Evolutionary conservation across 2,888 invertebrate genomes (phyloP), one percentile per base, ranked within the genome.

Genomic region (Embidobia sp.): DNA sequence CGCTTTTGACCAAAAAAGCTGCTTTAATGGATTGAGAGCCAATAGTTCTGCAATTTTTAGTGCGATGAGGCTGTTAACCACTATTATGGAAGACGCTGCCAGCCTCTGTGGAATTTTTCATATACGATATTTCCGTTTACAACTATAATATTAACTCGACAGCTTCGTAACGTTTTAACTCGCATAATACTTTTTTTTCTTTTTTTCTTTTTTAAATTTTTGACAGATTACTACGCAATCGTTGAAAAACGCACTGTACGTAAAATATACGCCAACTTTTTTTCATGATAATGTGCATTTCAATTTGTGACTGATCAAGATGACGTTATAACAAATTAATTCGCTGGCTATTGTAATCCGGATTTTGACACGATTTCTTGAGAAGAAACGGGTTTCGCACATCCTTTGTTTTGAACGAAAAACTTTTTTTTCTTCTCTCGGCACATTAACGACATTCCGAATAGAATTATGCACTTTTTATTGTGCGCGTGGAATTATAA

Each of bases 81-180:
- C 18, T 49, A 16, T 31, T 31, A 18, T 49, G 49, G 33, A 31
- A 49, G 49, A 49, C 49, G n/a, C n/a, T n/a, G n/a, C n/a, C n/a
- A n/a, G n/a, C n/a, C n/a, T 26, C 15, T 15, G 15, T 5, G 10
- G 19, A 11, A 10, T 42, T 5, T n/a, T n/a, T n/a, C n/a, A n/a
- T n/a, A n/a, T n/a, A n/a, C n/a, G 19, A 40, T 19, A 15, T 27
- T 2, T 46, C 22, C 27, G 3, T 22, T 26, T 7, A 15, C 2
- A 46, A 27, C 7, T 27, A 15, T 27, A 46, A 2, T 15, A 49
- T 49, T 8, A 10, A 18, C 55, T 40, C 40, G 40, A 37, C 16
- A 8, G 6, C 3, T 22, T 22, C 6, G 22, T 6, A 4, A 22
- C 6, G 22, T 22, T 22, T 22, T 6, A 22, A 22, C 6, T 22